Evolutionary conservation across 2,888 invertebrate species (phyloP).

Genomic region (Limulus polyphemus): DNA sequence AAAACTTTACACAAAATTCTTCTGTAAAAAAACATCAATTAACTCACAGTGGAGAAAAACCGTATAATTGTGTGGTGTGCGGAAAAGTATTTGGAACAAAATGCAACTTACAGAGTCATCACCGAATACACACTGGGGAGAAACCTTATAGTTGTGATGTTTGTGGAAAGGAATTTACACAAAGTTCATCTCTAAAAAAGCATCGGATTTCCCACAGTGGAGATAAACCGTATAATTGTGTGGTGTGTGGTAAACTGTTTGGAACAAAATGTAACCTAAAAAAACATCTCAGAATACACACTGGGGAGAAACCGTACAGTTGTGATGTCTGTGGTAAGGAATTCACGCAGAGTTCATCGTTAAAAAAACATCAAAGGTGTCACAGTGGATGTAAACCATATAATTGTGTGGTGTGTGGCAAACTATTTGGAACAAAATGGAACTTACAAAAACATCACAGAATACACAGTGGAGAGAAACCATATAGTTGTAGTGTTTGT

Average conservation of each 20-base stretch:
- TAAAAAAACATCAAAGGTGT: background rate
- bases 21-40: slow-evolving; percentile 9
- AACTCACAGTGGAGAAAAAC: slow-evolving; percentile 14
- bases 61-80: slow-evolving; percentile 13
- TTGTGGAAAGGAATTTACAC: no score
- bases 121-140: slow-evolving; percentile 17
- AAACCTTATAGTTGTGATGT: background rate
- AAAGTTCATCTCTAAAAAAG: background rate
- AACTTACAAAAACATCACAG: background rate
- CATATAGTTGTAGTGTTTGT: slow-evolving; percentile 10
- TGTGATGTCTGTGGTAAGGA: background rate
- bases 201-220: background rate
- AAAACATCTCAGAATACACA: background rate
- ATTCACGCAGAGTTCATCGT: background rate
- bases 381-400: background rate
- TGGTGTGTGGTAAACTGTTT: background rate
- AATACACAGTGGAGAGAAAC: slow-evolving; percentile 13
- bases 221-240: background rate
- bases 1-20: slow-evolving; percentile 8
- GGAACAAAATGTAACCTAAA: background rate
- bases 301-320: background rate
- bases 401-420: background rate
- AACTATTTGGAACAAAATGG: background rate
- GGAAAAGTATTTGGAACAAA: slow-evolving; percentile 15
- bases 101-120: slow-evolving; percentile 24